Base-by-base conservation (phyloP, 2,888 invertebrate genomes). In the Agrotis ipsilon region DNA sequence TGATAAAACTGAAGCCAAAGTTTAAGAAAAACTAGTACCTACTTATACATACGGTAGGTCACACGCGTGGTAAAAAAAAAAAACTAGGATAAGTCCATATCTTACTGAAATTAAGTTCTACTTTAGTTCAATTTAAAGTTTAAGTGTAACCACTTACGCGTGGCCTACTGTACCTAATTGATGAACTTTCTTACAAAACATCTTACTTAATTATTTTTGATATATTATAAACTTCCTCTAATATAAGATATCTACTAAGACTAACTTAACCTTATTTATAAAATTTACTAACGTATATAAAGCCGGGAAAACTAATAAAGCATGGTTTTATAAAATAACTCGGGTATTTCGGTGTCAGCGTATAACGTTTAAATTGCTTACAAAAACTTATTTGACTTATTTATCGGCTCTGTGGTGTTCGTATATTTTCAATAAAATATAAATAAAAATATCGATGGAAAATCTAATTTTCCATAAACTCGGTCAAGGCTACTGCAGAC, bases 401-500 rank as follows among this genome's bases (percentile, higher is more conserved):
- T 64, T 16, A 65, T 64, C 55, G 61, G 27, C 55, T 62, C 45
- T 54, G 60, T 59, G 51, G 61, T 49, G 43, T 13, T 66, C 48
- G 9, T 61, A 58, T 59, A 54, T 43, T 58, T 57, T 43, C 51
- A 64, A 55, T 54, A 43, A 61, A 72, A 57, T 61, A 72, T 52
- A 54, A 59, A 66, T 48, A 57, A 57, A 55, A 67, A 46, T 70
- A 27, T 67, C 58, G 63, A 71, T 62, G 63, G 57, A 72, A 78
- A 83, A 76, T 60, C 59, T 54, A 64, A 76, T 80, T 85, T 75
- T 67, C 61, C 63, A 67, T 52, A 72, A 87, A 84, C 70, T 81
- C 82, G 89, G 88, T 87, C 91, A 92, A 91, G 92, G 93, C 72
- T 80, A 86, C 65, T 89, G 87, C 88, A 89, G 86, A 82, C 81